Evolutionary conservation across 2,797 vertebrate genomes (phyloP), one percentile per base, ranked within the genome.

Genomic region (Petrocephalus schoutedeni): DNA sequence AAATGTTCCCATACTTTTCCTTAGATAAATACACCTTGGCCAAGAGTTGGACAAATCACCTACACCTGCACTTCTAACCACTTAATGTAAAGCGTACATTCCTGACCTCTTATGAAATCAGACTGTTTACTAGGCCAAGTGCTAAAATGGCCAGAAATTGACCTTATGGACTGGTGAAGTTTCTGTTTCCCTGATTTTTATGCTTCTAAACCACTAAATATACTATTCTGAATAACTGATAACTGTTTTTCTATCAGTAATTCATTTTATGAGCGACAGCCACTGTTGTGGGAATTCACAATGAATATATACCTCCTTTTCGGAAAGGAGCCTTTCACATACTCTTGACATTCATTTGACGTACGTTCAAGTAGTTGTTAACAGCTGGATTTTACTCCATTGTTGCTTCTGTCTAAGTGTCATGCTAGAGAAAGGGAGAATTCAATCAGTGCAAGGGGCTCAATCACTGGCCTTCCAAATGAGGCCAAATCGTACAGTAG

Each of bases 1-100:
- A 84, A 54, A 54, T 8, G 49, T 23, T 84, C 51, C 80, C 21
- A 51, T 28, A 49, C 49, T 54, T 54, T 16, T 19, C 74, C 74
- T n/a, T 80, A 23, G 10, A 23, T 84, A 84, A 84, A 86, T 86
- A 86, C 85, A 86, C 56, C 54, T 86, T 41, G 56, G 14, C 54
- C 57, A 86, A 86, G 19, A 54, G 57, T 58, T 58, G 58, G 28
- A 45, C 56, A 58, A 86, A 86, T 58, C 49, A 59, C n/a, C 56
- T 54, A 86, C 85, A 86, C 56, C 85, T 84, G 80, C 41, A 84
- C 80, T 84, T 54, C 10, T 51, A 12, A 58, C 21, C 28, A n/a
- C 84, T 86, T 36, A 86, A 54, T 14, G 23, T 86, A n/a, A 32
- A 16, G 14, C 6, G 53, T 86, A 32, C 32, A 41, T 85, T 36